phyloP scores from a whole-genome alignment of 2,113 vertebrate genomes.

The Herpetotheres cachinnans region DNA sequence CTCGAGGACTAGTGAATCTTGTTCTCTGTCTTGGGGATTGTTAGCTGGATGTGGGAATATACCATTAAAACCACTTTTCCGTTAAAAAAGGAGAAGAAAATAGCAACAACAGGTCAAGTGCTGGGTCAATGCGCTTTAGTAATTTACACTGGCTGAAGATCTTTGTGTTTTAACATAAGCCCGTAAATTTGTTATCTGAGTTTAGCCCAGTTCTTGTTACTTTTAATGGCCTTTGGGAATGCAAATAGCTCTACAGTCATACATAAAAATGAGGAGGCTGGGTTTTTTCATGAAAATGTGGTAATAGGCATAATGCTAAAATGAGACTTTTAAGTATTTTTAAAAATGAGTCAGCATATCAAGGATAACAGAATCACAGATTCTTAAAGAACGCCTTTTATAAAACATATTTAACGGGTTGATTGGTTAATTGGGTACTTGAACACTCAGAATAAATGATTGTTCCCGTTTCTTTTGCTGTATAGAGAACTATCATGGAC shows the following conservation, averaged over 20 bases:
- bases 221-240: background rate
- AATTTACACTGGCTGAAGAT: background rate
- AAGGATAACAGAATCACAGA: background rate
- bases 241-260: background rate
- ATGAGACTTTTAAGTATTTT: slow-evolving; percentile 3
- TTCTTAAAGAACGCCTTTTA: background rate
- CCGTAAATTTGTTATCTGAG: background rate
- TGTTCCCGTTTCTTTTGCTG: background rate
- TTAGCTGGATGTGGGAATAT: background rate
- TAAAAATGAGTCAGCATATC: slow-evolving; percentile 35
- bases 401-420: background rate
- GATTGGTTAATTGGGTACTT: slow-evolving; percentile 27
- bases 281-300: background rate
- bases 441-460: background rate
- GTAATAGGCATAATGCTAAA: background rate
- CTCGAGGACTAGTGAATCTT: background rate
- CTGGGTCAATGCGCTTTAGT: background rate
- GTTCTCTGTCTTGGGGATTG: background rate
- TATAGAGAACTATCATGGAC: background rate
- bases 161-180: background rate
- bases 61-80: background rate
- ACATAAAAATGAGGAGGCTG: background rate
- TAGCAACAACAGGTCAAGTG: background rate
- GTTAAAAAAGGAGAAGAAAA: background rate
- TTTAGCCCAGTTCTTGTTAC: background rate